These are phyloP conservation scores for Chionoecetes opilio DNA, from an alignment of 1,140 invertebrate species.

Conservation along the genomic window DNA sequence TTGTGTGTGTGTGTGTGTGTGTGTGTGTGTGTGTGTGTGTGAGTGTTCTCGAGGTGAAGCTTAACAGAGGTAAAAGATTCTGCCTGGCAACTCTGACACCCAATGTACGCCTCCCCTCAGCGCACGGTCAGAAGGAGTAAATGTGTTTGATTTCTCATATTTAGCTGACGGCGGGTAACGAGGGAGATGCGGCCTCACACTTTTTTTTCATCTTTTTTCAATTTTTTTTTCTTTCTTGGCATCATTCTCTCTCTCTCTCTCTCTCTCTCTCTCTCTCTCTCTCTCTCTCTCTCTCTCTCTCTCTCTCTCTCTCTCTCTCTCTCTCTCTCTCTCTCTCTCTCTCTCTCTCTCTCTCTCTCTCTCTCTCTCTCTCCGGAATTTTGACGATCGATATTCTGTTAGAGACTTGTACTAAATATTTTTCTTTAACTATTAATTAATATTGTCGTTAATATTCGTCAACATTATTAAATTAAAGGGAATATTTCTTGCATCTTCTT, in stretches of 20 bases:
- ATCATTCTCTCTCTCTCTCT: neutral
- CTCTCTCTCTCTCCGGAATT: neutral
- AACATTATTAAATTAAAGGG: too few species aligned
- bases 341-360: neutral
- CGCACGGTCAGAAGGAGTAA: neutral
- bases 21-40: too few species aligned
- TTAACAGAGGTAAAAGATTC: neutral
- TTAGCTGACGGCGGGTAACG: slow-evolving; percentile 35
- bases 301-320: neutral
- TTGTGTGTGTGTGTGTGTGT: too few species aligned
- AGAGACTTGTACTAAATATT: neutral
- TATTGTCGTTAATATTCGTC: neutral
- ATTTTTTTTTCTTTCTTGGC: neutral
- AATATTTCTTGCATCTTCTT: neutral
- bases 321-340: neutral
- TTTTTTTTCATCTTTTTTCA: neutral
- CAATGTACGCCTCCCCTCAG: neutral
- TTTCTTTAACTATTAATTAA: neutral
- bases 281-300: neutral
- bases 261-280: neutral
- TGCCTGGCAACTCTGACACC: neutral
- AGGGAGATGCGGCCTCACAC: neutral
- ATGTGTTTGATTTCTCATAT: slow-evolving; percentile 47
- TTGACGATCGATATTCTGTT: neutral
- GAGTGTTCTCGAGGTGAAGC: too few species aligned